Evolutionary conservation across 2,797 vertebrate genomes (phyloP), one percentile per base, ranked within the genome.

Genomic region (Schizopygopsis malacanthus): DNA sequence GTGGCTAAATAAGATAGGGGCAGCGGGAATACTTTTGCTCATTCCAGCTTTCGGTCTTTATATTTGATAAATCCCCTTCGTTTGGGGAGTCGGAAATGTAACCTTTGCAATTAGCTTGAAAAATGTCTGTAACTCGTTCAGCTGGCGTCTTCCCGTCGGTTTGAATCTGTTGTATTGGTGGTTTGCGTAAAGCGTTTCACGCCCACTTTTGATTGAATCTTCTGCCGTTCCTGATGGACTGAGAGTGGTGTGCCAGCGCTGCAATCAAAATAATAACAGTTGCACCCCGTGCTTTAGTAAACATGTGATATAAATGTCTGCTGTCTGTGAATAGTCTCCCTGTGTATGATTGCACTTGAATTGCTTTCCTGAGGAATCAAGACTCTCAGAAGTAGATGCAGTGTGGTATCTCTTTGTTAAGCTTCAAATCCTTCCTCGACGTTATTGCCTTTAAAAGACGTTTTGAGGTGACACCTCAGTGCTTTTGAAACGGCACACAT

Each of bases 1-100:
- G 80, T 82, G 83, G 45, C 67, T 59, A 52, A 83, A 87, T 59
- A 76, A 84, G 81, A 87, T 65, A 63, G 54, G 70, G 18, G 10
- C 45, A 43, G 37, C 3, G 28, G 28, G 63, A 79, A 84, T 47
- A 25, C 39, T 47, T 81, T 84, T 39, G 25, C 56, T 73, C 72
- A 43, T 78, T 83, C 15, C 37, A 59, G 11, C 28, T 63, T 45
- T 81, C 6, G 4, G 20, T 71, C 50, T 84, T 52, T 25, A 41
- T 56, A 8, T 43, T 69, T 28, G 37, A 84, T 77, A 70, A 77
- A 70, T 77, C 71, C 20, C 16, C 28, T 59, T 61, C 5, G 22
- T 69, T 87, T 11, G 4, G 61, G 18, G 25, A 22, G 47, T 67
- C 1, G 50, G 70, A 82, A 72, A 67, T 79, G 56, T 54, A 79